A percentile compares a stretch with the other conserved stretches of the same genome.
phyloP scores from a whole-genome alignment of 2,113 vertebrate species.

The Oxyura jamaicensis region DNA sequence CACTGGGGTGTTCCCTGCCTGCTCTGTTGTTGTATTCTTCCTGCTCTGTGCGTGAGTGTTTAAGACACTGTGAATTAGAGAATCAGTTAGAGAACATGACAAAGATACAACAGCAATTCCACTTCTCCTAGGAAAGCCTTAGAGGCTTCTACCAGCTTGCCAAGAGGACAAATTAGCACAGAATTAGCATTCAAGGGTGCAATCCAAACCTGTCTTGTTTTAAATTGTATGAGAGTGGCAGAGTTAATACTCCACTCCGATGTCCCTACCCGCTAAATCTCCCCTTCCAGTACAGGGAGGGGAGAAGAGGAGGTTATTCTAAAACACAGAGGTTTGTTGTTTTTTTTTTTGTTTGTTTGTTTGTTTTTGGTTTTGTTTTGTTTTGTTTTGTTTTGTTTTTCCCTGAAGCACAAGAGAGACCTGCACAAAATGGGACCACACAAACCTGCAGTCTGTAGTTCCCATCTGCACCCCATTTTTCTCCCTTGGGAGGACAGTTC shows the following conservation, averaged over 20 bases:
- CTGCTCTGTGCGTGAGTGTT: background rate
- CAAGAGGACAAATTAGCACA: background rate
- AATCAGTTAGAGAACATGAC: background rate
- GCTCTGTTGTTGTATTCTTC: no score
- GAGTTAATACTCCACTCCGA: background rate
- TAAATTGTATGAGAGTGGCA: background rate
- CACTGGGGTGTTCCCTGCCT: background rate
- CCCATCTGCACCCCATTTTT: background rate
- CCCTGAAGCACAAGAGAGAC: background rate
- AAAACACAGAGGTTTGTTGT: background rate
- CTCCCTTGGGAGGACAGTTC: background rate
- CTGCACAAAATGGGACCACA: background rate
- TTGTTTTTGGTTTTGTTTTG: no score
- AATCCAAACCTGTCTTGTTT: background rate
- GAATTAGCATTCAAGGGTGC: rapidly evolving
- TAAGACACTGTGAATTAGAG: background rate
- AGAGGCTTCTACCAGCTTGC: background rate
- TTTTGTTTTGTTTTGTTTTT: background rate
- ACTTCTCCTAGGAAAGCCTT: background rate
- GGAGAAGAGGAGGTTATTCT: background rate
- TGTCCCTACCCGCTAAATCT: background rate
- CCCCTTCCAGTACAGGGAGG: background rate
- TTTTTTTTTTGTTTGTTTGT: background rate
- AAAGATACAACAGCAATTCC: background rate
- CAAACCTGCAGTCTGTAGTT: background rate